Percentiles rank a stretch among this genome's conserved stretches.
These are phyloP conservation scores for Sarcophaga subvicina DNA, from an alignment of 2,888 invertebrate genomes.

Conservation along the genomic window DNA sequence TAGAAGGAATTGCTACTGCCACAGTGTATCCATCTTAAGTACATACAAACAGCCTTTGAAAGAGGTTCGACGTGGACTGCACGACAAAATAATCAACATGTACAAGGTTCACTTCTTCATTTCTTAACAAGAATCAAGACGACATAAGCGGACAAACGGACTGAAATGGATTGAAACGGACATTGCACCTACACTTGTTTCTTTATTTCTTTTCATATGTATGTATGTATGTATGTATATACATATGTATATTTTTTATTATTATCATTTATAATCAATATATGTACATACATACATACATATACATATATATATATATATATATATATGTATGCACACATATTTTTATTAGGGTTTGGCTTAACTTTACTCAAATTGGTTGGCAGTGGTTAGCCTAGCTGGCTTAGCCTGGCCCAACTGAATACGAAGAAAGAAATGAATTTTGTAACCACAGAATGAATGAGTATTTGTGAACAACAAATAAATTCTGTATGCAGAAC, in stretches of 20 bases:
- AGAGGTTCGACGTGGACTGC: conserved; percentile 56
- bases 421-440: conserved; percentile 53
- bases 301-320: background rate
- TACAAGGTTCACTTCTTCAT: conserved; percentile 53
- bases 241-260: conserved; percentile 26
- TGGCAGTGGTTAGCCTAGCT: conserved; percentile 28
- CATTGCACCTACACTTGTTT: conserved; percentile 69
- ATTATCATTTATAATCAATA: conserved; percentile 40
- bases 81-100: conserved; percentile 15
- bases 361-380: conserved; percentile 58
- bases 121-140: conserved; percentile 56
- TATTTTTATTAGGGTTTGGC: conserved; percentile 65
- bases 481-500: conserved; percentile 60
- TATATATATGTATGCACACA: background rate
- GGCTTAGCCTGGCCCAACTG: conserved; percentile 51
- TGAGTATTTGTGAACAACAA: conserved; percentile 17
- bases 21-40: conserved; percentile 50
- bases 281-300: background rate
- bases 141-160: conserved; percentile 58
- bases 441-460: conserved; percentile 47
- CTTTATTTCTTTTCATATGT: conserved; percentile 27
- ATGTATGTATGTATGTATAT: conserved; percentile 22
- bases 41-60: conserved; percentile 57
- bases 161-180: conserved; percentile 55
- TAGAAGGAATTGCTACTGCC: conserved; percentile 60